phyloP scores from a whole-genome alignment of 2,113 vertebrate genomes.

The Erpornis zantholeuca region DNA sequence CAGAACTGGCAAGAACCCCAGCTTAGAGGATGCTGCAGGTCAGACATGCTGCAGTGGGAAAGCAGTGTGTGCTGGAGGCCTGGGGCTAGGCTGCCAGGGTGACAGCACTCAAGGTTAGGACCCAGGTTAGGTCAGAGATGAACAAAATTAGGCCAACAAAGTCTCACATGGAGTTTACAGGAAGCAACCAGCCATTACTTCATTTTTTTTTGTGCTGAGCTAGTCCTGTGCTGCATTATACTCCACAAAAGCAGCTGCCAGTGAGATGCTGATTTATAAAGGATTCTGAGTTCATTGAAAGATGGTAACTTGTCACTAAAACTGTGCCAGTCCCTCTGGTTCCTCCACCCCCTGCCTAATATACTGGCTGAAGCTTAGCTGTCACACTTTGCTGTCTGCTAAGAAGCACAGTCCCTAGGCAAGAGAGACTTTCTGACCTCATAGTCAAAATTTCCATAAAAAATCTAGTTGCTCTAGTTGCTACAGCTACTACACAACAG shows the following conservation, averaged over 20 bases:
- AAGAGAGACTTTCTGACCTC: neutral
- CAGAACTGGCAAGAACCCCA: neutral
- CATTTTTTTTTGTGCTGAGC: neutral
- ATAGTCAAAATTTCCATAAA: neutral
- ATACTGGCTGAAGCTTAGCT: neutral
- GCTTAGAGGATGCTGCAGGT: neutral
- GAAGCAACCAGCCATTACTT: neutral
- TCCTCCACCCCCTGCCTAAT: neutral
- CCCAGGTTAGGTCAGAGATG: neutral
- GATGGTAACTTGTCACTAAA: slow-evolving; percentile 13
- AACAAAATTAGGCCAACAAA: neutral
- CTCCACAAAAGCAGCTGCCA: slow-evolving; percentile 4
- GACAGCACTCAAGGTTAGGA: neutral
- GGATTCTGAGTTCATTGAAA: slow-evolving; percentile 50
- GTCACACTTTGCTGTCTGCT: neutral
- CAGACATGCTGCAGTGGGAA: neutral
- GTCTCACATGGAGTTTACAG: neutral
- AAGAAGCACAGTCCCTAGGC: neutral
- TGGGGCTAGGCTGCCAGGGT: neutral
- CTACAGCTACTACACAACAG: neutral
- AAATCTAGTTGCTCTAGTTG: neutral
- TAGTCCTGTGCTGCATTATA: neutral
- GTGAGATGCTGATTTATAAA: slow-evolving; percentile 31
- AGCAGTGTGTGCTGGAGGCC: neutral
- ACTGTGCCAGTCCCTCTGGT: neutral